Conservation (phyloP, 2,797 vertebrate species). For the Rhyacichthys aspro region DNA sequence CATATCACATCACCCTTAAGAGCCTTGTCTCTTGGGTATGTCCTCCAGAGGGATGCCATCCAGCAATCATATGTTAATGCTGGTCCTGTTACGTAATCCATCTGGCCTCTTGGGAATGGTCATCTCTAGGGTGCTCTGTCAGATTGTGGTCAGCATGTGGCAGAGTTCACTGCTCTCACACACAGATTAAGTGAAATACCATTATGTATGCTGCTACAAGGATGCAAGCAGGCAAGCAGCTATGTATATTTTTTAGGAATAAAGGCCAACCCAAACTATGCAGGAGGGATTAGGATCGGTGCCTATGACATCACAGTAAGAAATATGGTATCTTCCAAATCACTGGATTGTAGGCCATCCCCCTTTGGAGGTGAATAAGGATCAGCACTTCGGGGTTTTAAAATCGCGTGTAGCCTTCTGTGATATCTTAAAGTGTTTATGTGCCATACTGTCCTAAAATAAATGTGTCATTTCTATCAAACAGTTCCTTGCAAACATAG, state of each 20-base stretch:
- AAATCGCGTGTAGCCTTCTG: constrained; percentile 7
- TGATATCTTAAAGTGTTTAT: not conserved
- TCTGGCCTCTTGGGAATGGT: constrained; percentile 41
- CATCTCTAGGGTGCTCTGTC: constrained; percentile 33
- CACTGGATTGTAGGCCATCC: constrained; percentile 58
- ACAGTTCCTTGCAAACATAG: constrained; percentile 25
- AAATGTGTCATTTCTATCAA: constrained; percentile 16
- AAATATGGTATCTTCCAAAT: constrained; percentile 66
- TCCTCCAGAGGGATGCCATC: constrained; percentile 29
- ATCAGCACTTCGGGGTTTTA: constrained; percentile 15
- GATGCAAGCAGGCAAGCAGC: constrained; percentile 2
- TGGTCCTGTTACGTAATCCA: constrained; percentile 54
- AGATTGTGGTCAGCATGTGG: constrained; percentile 44
- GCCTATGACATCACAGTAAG: constrained; percentile 45
- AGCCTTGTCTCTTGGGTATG: constrained; percentile 30
- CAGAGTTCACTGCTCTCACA: constrained; percentile 25
- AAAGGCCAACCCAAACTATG: not conserved
- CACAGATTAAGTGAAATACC: constrained; percentile 25
- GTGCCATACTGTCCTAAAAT: constrained; percentile 5
- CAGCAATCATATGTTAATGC: constrained; percentile 41
- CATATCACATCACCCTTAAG: constrained; percentile 47
- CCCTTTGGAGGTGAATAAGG: constrained; percentile 13
- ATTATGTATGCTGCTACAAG: constrained; percentile 7
- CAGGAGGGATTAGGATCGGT: constrained; percentile 6
- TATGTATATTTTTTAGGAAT: not conserved